A percentile compares a stretch with the other conserved stretches of the same genome.
Evolutionary conservation across 2,113 vertebrate species (phyloP).

Genomic region (Burhinus bistriatus): DNA sequence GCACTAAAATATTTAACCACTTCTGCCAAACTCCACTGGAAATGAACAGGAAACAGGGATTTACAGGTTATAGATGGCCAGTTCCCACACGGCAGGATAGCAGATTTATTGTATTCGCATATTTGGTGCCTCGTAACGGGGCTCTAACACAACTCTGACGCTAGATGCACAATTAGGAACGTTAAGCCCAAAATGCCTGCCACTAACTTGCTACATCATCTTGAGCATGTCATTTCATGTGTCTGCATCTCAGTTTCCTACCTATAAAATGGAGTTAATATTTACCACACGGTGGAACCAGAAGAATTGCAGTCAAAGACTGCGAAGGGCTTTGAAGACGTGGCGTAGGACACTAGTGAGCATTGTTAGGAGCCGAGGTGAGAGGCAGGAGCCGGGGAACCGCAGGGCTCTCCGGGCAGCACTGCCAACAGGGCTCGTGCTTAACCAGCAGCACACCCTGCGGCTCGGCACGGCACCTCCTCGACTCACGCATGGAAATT

Average conservation of each 20-base stretch:
- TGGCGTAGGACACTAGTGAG: background rate
- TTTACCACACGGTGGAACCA: slow-evolving; percentile 24
- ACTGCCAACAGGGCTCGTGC: background rate
- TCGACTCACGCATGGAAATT: background rate
- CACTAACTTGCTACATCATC: background rate
- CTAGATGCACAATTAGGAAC: background rate
- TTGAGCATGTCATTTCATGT: background rate
- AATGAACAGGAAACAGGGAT: slow-evolving; percentile 18
- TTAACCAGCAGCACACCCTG: background rate
- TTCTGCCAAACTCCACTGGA: slow-evolving; percentile 36
- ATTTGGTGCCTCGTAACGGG: background rate
- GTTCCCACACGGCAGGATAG: background rate
- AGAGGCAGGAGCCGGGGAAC: background rate
- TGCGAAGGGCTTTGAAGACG: background rate
- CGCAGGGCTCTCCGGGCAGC: background rate
- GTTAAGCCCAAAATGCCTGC: slow-evolving; percentile 4
- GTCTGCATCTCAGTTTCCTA: background rate
- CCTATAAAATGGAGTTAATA: background rate
- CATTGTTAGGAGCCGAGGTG: background rate
- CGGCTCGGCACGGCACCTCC: background rate
- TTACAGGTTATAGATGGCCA: slow-evolving; percentile 37
- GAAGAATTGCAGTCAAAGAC: background rate
- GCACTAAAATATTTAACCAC: slow-evolving; percentile 52
- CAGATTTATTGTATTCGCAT: slow-evolving; percentile 15
- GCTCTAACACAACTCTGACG: background rate